Conservation (phyloP, 2,888 invertebrate species). For the Acanthosepion pharaonis region DNA sequence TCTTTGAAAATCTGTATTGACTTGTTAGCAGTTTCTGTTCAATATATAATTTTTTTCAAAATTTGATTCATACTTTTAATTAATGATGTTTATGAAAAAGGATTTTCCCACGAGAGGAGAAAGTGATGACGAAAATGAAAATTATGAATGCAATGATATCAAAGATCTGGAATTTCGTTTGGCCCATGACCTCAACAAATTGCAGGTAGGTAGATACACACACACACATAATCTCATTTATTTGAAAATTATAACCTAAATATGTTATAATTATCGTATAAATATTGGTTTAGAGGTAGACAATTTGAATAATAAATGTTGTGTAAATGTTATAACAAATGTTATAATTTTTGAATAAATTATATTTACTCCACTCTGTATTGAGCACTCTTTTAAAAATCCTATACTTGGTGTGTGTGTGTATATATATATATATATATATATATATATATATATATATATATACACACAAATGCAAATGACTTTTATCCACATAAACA, state of each 20-base stretch:
- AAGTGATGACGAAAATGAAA: conserved; percentile 73
- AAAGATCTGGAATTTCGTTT: conserved; percentile 90
- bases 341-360: no score
- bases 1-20: neutral
- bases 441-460: neutral
- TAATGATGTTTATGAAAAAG: conserved; percentile 51
- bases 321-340: no score
- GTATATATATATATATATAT: neutral
- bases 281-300: no score
- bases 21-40: neutral
- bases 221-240: no score
- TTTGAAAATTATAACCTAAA: no score
- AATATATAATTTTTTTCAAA: neutral
- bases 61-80: neutral
- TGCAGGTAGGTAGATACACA: conserved; percentile 76
- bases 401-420: neutral
- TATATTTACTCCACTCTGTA: no score
- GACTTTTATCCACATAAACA: neutral
- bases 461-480: no score
- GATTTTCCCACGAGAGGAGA: conserved; percentile 54
- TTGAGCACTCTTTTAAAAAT: no score
- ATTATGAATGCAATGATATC: conserved; percentile 83
- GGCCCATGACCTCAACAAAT: conserved; percentile 80
- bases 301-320: no score
- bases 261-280: no score